phyloP scores from a whole-genome alignment of 2,797 vertebrate species.

The Pseudochromis fuscus region DNA sequence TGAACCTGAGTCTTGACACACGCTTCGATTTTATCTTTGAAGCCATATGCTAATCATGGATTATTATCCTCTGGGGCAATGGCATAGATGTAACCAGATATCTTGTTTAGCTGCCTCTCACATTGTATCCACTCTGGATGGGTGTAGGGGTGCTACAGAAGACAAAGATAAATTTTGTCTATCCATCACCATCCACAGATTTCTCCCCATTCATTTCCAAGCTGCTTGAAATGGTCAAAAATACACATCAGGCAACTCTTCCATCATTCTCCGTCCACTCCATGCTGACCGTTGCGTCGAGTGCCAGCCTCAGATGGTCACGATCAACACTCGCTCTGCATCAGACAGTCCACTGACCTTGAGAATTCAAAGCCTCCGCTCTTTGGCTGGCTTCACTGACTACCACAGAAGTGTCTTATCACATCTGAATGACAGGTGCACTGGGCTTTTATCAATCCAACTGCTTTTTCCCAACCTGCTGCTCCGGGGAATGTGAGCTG shows the following conservation, averaged over 20 bases:
- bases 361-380: constrained; percentile 19
- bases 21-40: not conserved
- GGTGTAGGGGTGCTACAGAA: not conserved
- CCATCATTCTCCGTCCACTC: not conserved
- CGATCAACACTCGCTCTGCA: constrained; percentile 2
- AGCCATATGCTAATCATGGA: not conserved
- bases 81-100: not conserved
- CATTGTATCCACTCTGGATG: not conserved
- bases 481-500: not conserved
- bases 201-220: not conserved
- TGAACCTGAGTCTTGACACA: not conserved
- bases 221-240: not conserved
- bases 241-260: not conserved
- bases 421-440: not conserved
- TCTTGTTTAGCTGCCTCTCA: constrained; percentile 1
- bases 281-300: not conserved
- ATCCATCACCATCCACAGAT: not conserved
- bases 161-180: not conserved
- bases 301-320: constrained; percentile 4
- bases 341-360: constrained; percentile 29
- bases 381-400: not conserved
- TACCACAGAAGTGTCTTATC: constrained; percentile 27
- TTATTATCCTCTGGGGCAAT: not conserved
- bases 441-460: constrained; percentile 1
- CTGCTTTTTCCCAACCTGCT: not conserved